Evolutionary conservation across 2,888 invertebrate species (phyloP).

Genomic region (Brachypterus glaber): DNA sequence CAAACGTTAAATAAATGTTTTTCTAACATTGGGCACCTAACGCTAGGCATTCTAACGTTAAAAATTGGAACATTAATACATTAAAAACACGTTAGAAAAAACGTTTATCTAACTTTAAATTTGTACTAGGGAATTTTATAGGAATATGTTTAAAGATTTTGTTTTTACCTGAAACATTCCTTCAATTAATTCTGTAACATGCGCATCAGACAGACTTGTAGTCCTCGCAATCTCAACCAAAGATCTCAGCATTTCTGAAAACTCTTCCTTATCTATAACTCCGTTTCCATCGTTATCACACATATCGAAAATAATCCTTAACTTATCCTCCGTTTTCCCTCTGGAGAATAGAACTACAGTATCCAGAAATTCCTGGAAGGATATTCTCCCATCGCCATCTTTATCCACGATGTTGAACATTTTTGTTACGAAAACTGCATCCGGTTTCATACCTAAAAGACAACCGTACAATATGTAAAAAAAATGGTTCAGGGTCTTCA

Average conservation of each 20-base stretch:
- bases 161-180: slow-evolving; percentile 79
- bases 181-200: slow-evolving; percentile 85
- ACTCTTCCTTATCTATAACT: slow-evolving; percentile 85
- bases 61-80: too few relatives aligned
- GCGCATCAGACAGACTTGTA: slow-evolving; percentile 79
- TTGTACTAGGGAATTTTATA: too few relatives aligned
- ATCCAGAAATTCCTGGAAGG: slow-evolving; percentile 91
- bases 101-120: too few relatives aligned
- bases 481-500: too few relatives aligned
- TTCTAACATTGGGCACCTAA: too few relatives aligned
- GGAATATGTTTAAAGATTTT: too few relatives aligned
- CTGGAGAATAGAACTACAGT: slow-evolving; percentile 87
- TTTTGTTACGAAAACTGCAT: slow-evolving; percentile 90
- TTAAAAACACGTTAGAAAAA: too few relatives aligned
- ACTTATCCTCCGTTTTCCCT: slow-evolving; percentile 86
- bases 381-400: slow-evolving; percentile 85
- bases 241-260: slow-evolving; percentile 88
- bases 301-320: slow-evolving; percentile 94
- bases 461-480: too few relatives aligned
- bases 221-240: slow-evolving; percentile 89
- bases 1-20: too few relatives aligned
- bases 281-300: slow-evolving; percentile 92
- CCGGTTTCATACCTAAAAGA: slow-evolving; percentile 94
- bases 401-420: slow-evolving; percentile 98
- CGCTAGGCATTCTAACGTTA: too few relatives aligned